A percentile compares a stretch with the other conserved stretches of the same genome.
These are phyloP conservation scores for Malacoraja senta DNA, from an alignment of 2,797 vertebrate genomes.

Conservation along the genomic window DNA sequence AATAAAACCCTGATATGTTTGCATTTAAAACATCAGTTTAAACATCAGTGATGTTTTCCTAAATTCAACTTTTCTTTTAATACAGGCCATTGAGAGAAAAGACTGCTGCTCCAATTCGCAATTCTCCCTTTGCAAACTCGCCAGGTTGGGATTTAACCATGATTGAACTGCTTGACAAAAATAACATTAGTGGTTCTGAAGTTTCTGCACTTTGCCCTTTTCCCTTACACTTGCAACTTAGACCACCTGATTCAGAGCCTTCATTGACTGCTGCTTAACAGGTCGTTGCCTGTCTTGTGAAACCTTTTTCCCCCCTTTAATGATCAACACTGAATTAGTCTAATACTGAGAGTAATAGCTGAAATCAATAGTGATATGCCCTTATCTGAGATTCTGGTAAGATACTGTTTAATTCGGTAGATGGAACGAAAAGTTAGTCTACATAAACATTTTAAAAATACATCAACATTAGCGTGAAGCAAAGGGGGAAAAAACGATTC, in stretches of 20 bases:
- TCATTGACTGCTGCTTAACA: not conserved
- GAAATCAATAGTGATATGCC: too few species aligned
- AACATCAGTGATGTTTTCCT: not conserved
- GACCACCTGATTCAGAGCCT: not conserved
- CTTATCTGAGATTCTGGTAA: not conserved
- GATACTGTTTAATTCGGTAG: not conserved
- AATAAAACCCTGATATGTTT: not conserved
- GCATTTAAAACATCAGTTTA: not conserved
- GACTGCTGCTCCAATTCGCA: too few species aligned
- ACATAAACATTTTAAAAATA: not conserved
- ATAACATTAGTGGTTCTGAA: not conserved
- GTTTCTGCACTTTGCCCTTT: not conserved
- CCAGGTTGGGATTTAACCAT: not conserved
- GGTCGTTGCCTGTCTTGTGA: not conserved
- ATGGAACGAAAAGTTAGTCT: not conserved
- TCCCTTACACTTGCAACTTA: not conserved
- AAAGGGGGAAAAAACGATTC: not conserved
- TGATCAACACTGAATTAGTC: not conserved
- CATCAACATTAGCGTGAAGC: not conserved
- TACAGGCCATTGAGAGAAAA: not conserved
- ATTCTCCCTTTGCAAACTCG: not conserved
- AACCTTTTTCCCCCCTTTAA: not conserved
- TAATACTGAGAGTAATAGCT: not conserved
- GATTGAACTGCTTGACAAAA: not conserved
- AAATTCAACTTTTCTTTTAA: conserved; percentile 11